Evolutionary conservation across 53 echinoderm and acorn worm species (phyloP), one percentile per base, ranked within the genome.

Genomic region (Crossaster papposus): DNA sequence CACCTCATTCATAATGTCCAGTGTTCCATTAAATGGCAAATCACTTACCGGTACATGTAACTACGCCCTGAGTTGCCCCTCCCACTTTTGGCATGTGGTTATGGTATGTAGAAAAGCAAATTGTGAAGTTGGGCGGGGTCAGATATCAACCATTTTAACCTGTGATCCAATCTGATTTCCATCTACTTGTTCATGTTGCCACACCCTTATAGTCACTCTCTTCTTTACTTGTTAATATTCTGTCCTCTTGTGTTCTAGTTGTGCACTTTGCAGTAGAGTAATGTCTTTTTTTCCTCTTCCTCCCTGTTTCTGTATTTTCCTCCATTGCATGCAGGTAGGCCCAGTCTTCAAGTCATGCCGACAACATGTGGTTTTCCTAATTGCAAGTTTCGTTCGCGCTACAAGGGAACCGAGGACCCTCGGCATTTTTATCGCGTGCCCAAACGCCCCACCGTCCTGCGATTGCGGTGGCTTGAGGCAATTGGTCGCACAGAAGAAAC

Each of bases 351-450:
- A 93, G 99, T 99, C 99, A 99, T 99, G 99, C 99, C 99, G 94
- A 99, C 99, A 99, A 99, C 99, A 99, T 99, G 99, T 81, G 99
- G 99, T 89, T 99, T 99, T 99, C 99, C 99, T 99, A 99, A 99
- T 93, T 99, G 99, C 95, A 99, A 99, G 95, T 99, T 99, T 96
- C 99, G 99, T 95, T 99, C 99, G 89, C 99, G 99, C 92, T 99
- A 99, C 96, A 99, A 99, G 95, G 99, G 99, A 96, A 93, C 99
- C 64, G 99, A 99, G 92, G 99, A 99, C 89, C 99, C 99, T 37
- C 99, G 99, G 78, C 99, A 99, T 92, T 99, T 99, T 99, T 99
- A 99, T 94, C 99, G 99, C 89, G 99, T 99, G 81, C 99, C 98
- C 75, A 99, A 99, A 88, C 94, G 95, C 79, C 99, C 99, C 74